Conservation (phyloP, 2,113 vertebrate species). For the Eupsittula cactorum region DNA sequence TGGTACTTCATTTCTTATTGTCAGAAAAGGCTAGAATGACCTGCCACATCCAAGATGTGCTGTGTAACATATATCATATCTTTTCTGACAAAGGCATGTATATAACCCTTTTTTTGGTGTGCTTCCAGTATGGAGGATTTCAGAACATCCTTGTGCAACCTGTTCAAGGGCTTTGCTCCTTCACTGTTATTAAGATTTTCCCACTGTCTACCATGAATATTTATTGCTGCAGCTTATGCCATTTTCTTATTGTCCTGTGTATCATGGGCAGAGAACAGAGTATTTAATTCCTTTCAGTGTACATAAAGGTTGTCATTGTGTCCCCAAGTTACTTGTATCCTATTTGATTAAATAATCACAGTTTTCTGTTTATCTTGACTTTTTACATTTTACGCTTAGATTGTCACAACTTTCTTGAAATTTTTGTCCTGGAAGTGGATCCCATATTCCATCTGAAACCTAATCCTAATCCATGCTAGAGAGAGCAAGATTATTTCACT, state of each 20-base stretch:
- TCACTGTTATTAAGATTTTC: not conserved
- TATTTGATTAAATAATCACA: not conserved
- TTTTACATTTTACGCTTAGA: not conserved
- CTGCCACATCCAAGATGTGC: not conserved
- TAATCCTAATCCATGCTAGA: not conserved
- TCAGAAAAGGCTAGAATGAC: not conserved
- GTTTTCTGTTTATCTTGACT: not conserved
- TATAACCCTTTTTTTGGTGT: not conserved
- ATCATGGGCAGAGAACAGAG: not conserved
- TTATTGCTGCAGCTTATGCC: not conserved
- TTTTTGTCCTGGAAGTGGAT: not conserved
- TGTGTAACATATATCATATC: not conserved
- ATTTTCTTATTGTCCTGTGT: not conserved
- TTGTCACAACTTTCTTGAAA: not conserved
- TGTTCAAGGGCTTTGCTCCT: not conserved
- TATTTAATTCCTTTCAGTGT: not conserved
- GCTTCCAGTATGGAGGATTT: not conserved
- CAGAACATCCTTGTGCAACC: not conserved
- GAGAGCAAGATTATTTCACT: not conserved
- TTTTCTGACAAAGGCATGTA: not conserved
- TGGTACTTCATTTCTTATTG: not conserved
- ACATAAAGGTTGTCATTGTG: not conserved
- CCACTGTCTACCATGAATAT: not conserved
- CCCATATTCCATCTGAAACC: not conserved
- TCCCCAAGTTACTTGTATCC: not conserved